phyloP scores from a whole-genome alignment of 2,113 vertebrate genomes.

The Mionectes macconnelli region DNA sequence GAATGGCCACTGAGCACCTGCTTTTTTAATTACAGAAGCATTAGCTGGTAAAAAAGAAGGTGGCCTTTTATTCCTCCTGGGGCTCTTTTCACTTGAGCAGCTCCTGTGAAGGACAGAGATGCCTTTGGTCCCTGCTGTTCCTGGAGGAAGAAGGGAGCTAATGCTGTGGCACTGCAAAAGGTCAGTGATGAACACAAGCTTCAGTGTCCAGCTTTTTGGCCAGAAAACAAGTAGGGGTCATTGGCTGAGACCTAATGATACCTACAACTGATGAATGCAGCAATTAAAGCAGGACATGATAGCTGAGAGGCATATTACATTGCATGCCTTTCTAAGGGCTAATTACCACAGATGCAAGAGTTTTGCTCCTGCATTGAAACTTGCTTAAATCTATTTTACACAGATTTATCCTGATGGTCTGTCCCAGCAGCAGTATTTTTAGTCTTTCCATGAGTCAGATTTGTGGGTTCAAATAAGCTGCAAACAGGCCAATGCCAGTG shows the following conservation, averaged over 20 bases:
- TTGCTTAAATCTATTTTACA: background rate
- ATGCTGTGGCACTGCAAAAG: background rate
- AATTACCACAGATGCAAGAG: background rate
- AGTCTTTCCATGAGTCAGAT: background rate
- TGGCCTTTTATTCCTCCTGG: background rate
- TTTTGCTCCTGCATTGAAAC: background rate
- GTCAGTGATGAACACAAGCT: background rate
- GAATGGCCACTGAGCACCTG: background rate
- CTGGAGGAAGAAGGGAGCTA: background rate
- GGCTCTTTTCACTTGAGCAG: background rate
- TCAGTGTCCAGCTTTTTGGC: background rate
- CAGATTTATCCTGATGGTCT: background rate
- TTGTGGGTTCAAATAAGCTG: background rate
- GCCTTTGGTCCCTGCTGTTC: background rate
- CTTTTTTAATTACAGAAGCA: background rate
- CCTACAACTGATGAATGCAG: background rate
- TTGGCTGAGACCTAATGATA: background rate
- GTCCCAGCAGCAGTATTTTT: background rate
- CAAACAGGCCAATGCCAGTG: background rate
- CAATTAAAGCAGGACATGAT: background rate
- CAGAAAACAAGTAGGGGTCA: background rate
- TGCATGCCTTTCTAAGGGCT: background rate
- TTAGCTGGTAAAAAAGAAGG: background rate
- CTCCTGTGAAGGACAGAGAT: background rate
- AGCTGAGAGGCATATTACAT: background rate